Conservation (phyloP, 2,888 invertebrate genomes). For the Latrodectus hesperus region DNA sequence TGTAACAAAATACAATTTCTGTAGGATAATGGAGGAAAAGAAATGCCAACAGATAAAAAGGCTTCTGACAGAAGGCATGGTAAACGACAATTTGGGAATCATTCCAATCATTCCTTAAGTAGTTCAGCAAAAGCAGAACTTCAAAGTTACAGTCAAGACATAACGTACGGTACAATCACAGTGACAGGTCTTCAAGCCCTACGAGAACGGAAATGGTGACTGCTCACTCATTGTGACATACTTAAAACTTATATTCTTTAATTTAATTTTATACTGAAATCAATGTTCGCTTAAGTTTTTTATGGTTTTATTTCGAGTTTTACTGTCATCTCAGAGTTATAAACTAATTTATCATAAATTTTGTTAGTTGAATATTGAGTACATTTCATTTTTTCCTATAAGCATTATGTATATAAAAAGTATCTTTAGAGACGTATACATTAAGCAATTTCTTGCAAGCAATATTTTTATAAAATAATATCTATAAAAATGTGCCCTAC, state of each 20-base stretch:
- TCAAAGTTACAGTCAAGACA: constrained; percentile 61
- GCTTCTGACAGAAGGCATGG: constrained; percentile 38
- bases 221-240: neutral
- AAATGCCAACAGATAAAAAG: constrained; percentile 21
- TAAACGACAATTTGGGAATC: constrained; percentile 55
- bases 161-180: constrained; percentile 63
- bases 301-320: neutral
- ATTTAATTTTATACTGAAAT: neutral
- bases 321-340: neutral
- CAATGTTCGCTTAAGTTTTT: neutral
- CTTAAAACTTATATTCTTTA: neutral
- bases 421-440: too few relatives aligned
- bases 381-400: too few relatives aligned
- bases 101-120: constrained; percentile 38
- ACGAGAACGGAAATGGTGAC: constrained; percentile 54
- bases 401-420: too few relatives aligned
- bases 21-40: neutral
- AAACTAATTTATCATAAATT: neutral
- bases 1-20: neutral
- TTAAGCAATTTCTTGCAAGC: too few relatives aligned
- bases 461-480: too few relatives aligned
- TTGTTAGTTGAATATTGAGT: too few relatives aligned
- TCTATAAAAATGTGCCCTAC: too few relatives aligned
- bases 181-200: constrained; percentile 56
- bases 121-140: constrained; percentile 66